Conservation (phyloP, 2,888 invertebrate species). For the Eilema sororculum region DNA sequence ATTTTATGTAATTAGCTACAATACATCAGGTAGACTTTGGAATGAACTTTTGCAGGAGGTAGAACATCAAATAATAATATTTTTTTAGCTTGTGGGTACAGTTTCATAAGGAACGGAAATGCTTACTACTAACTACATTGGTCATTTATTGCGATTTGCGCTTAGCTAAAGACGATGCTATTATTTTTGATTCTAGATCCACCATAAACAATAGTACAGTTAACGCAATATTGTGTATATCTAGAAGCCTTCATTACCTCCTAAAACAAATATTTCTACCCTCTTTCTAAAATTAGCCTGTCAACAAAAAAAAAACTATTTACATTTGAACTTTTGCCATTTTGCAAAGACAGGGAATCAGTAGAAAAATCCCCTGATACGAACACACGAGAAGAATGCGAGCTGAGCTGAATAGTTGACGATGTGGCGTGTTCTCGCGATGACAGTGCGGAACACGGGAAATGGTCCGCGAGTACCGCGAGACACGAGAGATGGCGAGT, state of each 20-base stretch:
- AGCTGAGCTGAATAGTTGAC: slow-evolving; percentile 48
- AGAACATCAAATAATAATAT: too few relatives aligned
- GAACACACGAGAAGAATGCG: slow-evolving; percentile 44
- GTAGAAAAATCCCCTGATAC: slow-evolving; percentile 39
- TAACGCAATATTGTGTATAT: too few relatives aligned
- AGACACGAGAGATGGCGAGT: slow-evolving; percentile 29
- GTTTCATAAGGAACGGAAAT: too few relatives aligned
- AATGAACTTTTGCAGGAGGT: too few relatives aligned
- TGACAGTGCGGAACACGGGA: slow-evolving; percentile 58
- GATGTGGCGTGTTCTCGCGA: slow-evolving; percentile 55
- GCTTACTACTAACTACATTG: too few relatives aligned
- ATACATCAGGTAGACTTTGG: too few relatives aligned
- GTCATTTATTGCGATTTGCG: too few relatives aligned
- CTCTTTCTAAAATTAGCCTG: neutral
- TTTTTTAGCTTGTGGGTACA: too few relatives aligned
- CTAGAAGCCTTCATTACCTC: neutral
- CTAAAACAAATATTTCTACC: neutral
- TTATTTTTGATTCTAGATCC: neutral
- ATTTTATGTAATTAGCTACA: too few relatives aligned
- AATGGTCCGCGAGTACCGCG: slow-evolving; percentile 50
- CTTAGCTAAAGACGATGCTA: neutral
- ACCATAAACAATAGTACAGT: neutral
- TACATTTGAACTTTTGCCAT: slow-evolving; percentile 15
- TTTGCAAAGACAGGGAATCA: slow-evolving; percentile 36
- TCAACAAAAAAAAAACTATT: neutral